These are phyloP conservation scores for Autographa pulchrina DNA, from an alignment of 2,888 invertebrate genomes.

Conservation along the genomic window DNA sequence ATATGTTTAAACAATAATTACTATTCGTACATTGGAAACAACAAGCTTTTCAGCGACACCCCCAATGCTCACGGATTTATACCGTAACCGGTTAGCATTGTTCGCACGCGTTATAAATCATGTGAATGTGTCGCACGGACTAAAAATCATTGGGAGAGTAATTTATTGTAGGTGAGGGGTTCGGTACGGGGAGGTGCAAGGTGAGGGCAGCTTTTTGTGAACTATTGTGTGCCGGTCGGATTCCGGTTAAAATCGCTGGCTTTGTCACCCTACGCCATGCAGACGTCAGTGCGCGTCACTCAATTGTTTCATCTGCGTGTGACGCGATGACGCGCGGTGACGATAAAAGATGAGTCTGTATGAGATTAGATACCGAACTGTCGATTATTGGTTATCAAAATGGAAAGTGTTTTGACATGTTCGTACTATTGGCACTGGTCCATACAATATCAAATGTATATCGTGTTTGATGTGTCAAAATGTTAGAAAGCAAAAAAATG, in stretches of 20 bases:
- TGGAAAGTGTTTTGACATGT: conserved; percentile 42
- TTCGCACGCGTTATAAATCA: conserved; percentile 83
- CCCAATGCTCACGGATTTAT: conserved; percentile 75
- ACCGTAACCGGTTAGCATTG: conserved; percentile 83
- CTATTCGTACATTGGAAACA: conserved; percentile 73
- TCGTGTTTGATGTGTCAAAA: too few species aligned
- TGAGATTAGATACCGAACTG: conserved; percentile 42
- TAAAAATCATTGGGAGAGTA: conserved; percentile 83
- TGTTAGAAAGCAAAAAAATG: too few species aligned
- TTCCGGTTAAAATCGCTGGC: conserved; percentile 59
- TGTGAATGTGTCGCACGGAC: conserved; percentile 82
- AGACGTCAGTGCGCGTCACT: conserved; percentile 56
- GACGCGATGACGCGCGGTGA: conserved; percentile 30
- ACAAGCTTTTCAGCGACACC: conserved; percentile 75
- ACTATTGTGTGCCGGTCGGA: conserved; percentile 75
- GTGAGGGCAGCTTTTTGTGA: conserved; percentile 78
- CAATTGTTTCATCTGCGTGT: conserved; percentile 52
- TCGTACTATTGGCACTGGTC: neutral
- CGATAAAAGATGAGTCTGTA: conserved; percentile 18
- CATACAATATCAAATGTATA: neutral
- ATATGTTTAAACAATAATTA: conserved; percentile 75
- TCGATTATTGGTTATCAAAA: conserved; percentile 22
- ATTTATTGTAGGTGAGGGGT: conserved; percentile 77
- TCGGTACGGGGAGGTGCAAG: conserved; percentile 65
- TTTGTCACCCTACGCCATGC: conserved; percentile 64